Evolutionary conservation across 2,113 vertebrate genomes (phyloP), one percentile per base, ranked within the genome.

Genomic region (Machaerirhynchus nigripectus): DNA sequence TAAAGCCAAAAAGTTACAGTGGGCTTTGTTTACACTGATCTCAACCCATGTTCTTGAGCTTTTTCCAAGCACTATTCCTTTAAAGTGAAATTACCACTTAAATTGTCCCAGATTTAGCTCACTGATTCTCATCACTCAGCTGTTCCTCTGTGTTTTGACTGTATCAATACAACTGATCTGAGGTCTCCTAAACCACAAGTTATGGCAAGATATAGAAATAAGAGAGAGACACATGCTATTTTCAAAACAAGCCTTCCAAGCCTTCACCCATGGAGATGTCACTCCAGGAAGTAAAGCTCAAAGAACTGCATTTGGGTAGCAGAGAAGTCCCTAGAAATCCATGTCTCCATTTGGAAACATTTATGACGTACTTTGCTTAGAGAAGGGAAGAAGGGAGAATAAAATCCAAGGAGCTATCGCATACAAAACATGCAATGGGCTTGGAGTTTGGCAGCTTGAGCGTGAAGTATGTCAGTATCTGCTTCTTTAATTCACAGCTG

Each of bases 381-480:
- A 84, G 46, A 77, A 59, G 6, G 26, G 18, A 82, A 42, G 20
- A 63, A 22, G 2, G 37, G 18, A 85, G 33, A 70, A 46, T 4
- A 69, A 61, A 61, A 7, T 18, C 31, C 44, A 83, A 86, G 39
- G 30, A 75, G 23, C 21, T 44, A 37, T 10, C 1, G 1, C 15
- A 53, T 40, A 49, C 1, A 47, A 74, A 68, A 86, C 31, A 57
- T 7, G 11, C 56, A 57, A 42, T 0, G 0, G 52, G 22, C 26
- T 33, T 77, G 42, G 30, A 46, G 22, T 15, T 69, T 30, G 40
- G 28, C 28, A 74, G 10, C 24, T 53, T 77, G 22, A 24, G 46
- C 17, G 2, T 4, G 11, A 78, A 47, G 17, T 13, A 10, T 1
- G 2, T 17, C 35, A 39, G 1, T 1, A n/a, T 3, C 35, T 49